Conservation (phyloP, 1,140 invertebrate genomes). For the Adelges cooleyi region DNA sequence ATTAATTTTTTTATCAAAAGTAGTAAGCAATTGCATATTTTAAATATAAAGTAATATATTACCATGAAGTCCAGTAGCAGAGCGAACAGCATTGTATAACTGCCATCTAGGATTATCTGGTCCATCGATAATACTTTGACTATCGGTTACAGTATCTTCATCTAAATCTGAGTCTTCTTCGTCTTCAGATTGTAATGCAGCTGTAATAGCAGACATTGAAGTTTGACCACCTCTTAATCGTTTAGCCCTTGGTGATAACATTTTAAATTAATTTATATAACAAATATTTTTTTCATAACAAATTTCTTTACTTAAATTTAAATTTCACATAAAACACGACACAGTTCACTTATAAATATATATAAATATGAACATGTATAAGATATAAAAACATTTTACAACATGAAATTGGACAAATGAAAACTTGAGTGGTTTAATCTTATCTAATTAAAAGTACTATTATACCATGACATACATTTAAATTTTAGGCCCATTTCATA, state of each 20-base stretch:
- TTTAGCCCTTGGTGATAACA: slow-evolving; percentile 40
- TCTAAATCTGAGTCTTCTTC: slow-evolving; percentile 44
- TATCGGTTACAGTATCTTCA: slow-evolving; percentile 50
- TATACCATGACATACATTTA: no score
- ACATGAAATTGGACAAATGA: no score
- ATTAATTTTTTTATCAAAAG: slow-evolving; percentile 13
- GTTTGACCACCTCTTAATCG: slow-evolving; percentile 38
- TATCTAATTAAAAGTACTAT: no score
- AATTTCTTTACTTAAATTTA: no score
- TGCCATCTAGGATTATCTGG: slow-evolving; percentile 67
- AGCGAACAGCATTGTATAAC: slow-evolving; percentile 63
- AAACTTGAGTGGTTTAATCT: no score
- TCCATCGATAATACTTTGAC: slow-evolving; percentile 49
- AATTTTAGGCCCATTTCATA: no score
- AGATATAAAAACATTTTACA: no score
- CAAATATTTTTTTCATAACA: no score
- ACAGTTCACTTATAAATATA: no score
- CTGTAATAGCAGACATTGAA: slow-evolving; percentile 46
- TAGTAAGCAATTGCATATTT: slow-evolving; percentile 9
- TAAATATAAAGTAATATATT: slow-evolving; percentile 31
- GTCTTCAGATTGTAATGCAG: slow-evolving; percentile 46
- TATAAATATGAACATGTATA: no score
- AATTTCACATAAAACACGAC: no score
- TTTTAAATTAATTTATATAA: no score
- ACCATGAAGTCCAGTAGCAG: slow-evolving; percentile 54